Evolutionary conservation across 2,888 invertebrate species (phyloP), one percentile per base, ranked within the genome.

Genomic region (Thyatira batis): DNA sequence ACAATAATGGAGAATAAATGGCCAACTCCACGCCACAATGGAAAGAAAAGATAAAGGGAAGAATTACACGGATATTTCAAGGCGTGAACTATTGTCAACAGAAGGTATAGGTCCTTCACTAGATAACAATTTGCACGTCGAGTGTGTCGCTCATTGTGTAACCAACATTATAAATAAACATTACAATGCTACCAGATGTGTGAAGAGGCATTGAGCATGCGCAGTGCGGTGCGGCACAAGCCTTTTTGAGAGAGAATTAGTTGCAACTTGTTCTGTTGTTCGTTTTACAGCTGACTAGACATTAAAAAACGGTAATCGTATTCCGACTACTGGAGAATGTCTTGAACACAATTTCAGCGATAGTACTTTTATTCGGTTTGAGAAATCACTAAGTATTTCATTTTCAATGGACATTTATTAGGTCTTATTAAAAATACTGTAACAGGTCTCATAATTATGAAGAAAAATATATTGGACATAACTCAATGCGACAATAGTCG

Each of bases 11-110:
- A 62, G 73, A 85, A 85, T 87, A 87, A 89, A 91, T 90, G 85
- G 87, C 74, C 84, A 81, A 81, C 85, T 86, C 78, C 70, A 82
- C 77, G 61, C 85, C 85, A 89, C 89, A 90, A 91, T 85, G 72
- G 78, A 67, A 56, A 71, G 69, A 72, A 83, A 83, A 91, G 82
- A 90, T 87, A 89, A 91, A 85, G 74, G 84, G 65, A 76, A 84
- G 85, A 84, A 89, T 91, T 92, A 92, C 85, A 90, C 84, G 87
- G 89, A 89, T 87, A 88, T 89, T 85, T 87, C 63, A 73, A 84
- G 87, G 88, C 84, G 85, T 84, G 84, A 79, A 75, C 84, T 68
- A 80, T 90, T 91, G 89, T 89, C 70, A 71, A 67, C 60, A 61
- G 60, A 49, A 57, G 55, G 55, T 61, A 60, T 58, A 75, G 63